Evolutionary conservation across 2,888 invertebrate genomes (phyloP).

Genomic region (Chrysina gloriosa): DNA sequence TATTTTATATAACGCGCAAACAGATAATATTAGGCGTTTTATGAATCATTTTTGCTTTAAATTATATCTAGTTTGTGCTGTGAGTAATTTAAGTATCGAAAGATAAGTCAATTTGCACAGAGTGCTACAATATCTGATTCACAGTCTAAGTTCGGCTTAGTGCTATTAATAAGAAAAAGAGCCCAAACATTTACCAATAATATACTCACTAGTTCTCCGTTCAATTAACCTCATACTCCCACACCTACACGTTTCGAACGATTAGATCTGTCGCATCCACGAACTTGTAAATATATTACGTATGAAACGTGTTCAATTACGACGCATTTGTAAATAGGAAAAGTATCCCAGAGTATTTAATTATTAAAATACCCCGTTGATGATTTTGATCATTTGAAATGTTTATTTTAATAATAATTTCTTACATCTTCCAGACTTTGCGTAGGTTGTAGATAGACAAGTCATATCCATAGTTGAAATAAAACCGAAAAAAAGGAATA

Average conservation of each 20-base stretch:
- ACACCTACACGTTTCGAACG: conserved; percentile 8
- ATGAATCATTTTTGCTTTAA: conserved; percentile 12
- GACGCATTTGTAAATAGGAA: conserved; percentile 20
- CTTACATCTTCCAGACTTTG: conserved; percentile 38
- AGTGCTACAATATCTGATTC: conserved; percentile 10
- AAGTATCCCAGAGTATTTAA: conserved; percentile 1
- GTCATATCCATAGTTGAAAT: conserved; percentile 36
- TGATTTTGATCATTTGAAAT: neutral
- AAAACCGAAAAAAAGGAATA: conserved; percentile 19
- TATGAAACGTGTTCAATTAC: neutral
- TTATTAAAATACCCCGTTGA: neutral
- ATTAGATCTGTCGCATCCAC: conserved; percentile 4
- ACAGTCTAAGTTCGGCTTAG: neutral
- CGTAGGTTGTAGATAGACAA: conserved; percentile 39
- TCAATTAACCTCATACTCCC: neutral
- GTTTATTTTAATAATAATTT: neutral
- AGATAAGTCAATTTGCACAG: neutral
- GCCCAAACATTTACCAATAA: neutral
- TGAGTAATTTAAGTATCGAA: conserved; percentile 5
- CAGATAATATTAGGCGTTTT: neutral
- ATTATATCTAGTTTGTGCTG: neutral
- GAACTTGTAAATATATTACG: conserved; percentile 7
- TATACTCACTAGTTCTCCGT: neutral
- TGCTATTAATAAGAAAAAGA: neutral
- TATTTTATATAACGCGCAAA: too few species aligned